Base-by-base conservation (phyloP, 2,113 vertebrate genomes). In the Perca flavescens region DNA sequence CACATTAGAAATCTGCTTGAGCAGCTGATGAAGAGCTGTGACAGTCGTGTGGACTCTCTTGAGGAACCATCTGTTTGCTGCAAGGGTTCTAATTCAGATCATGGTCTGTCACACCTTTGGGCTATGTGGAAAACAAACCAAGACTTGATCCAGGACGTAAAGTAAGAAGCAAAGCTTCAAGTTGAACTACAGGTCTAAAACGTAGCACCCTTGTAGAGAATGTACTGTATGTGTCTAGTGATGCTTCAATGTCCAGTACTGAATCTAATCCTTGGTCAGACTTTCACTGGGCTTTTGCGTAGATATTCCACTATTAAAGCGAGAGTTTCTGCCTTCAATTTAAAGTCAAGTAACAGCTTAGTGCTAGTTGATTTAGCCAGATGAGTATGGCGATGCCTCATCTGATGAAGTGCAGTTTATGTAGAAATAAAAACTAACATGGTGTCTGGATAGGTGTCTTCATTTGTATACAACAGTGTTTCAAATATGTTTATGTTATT, bases 11-110 rank as follows among this genome's bases (percentile, higher is more conserved):
- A 82, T 66, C 69, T 86, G 77, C 62, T 70, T 56, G 74, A 81
- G 83, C 36, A 57, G 83, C 80, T 74, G 80, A 88, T 74, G 82
- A 86, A 68, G 69, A 78, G 58, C 84, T 65, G 68, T 50, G 62
- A 79, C 72, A 65, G 43, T 70, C 7, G 0, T 54, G 43, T 17
- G 19, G 77, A 73, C 52, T 82, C 79, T 85, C 80, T 64, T 19
- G 75, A 82, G 74, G 46, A 85, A 69, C 73, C 84, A 88, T 83
- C 70, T 86, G 75, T 79, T 76, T 77, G 60, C 75, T 81, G 65
- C n/a, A 54, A 25, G 6, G 40, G 65, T 78, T 87, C 82, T 47
- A 79, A 64, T 74, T 28, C 54, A 21, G 58, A 56, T 66, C 40
- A 25, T 40, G 57, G 13, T 74, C 52, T 63, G 57, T 83, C 58